These are phyloP conservation scores for Cryptus viduatorius DNA, from an alignment of 2,888 invertebrate species.

Conservation along the genomic window DNA sequence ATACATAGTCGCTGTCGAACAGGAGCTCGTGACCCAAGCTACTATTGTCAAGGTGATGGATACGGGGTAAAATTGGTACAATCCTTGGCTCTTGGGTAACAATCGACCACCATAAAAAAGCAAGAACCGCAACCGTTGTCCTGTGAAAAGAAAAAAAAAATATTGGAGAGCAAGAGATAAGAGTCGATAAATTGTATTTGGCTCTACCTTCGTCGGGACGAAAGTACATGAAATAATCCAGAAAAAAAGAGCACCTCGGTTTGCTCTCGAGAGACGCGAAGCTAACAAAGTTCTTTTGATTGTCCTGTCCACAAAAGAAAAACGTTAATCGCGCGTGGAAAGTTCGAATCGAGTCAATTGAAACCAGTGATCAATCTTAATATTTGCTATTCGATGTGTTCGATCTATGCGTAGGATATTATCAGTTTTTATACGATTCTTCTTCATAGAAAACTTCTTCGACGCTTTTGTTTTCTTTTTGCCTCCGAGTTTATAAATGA, in stretches of 20 bases:
- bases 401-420: background rate
- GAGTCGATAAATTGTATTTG: background rate
- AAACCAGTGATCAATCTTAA: background rate
- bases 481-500: too few species aligned
- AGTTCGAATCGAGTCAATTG: background rate
- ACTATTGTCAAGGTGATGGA: conserved; percentile 86
- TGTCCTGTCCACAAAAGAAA: background rate
- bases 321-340: background rate
- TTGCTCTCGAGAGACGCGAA: background rate
- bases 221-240: background rate
- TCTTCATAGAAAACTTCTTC: background rate
- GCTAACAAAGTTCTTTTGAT: background rate
- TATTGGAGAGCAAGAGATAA: background rate
- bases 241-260: background rate
- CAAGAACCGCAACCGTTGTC: background rate
- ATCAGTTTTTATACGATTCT: background rate
- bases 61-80: background rate
- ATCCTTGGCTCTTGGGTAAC: background rate
- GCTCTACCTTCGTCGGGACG: background rate
- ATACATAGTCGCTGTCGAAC: conserved; percentile 89
- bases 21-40: conserved; percentile 86
- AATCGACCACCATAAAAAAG: background rate
- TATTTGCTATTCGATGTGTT: background rate
- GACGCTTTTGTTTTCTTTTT: background rate
- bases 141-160: background rate